Evolutionary conservation across 2,113 vertebrate species (phyloP).

Genomic region (Oplegnathus fasciatus): DNA sequence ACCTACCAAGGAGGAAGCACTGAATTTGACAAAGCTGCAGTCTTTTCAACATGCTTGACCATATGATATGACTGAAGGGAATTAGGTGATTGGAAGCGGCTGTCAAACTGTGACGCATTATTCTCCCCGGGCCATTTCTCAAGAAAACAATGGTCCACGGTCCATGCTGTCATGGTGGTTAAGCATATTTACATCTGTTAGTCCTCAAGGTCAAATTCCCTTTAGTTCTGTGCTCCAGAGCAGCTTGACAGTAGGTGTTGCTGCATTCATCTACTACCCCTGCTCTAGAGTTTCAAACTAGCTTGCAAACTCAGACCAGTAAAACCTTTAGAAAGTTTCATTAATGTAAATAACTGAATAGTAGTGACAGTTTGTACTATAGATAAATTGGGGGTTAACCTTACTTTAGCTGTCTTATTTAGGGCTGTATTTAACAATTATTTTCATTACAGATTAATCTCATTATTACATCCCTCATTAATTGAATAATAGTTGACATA

Average conservation of each 20-base stretch:
- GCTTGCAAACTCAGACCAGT: neutral
- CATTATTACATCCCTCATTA: neutral
- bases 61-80: neutral
- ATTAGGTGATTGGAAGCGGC: neutral
- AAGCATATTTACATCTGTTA: neutral
- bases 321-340: neutral
- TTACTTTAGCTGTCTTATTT: neutral
- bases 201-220: neutral
- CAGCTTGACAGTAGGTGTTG: neutral
- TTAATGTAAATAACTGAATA: no score
- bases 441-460: neutral
- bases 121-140: neutral
- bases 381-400: neutral
- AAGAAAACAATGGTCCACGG: neutral
- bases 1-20: slow-evolving; percentile 31
- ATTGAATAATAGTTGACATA: no score
- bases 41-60: neutral
- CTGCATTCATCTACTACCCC: neutral
- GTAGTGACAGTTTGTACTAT: neutral
- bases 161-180: neutral
- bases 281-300: neutral
- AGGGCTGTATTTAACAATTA: neutral
- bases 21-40: slow-evolving; percentile 66
- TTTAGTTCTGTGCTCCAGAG: neutral
- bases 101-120: neutral